A percentile compares a stretch with the other conserved stretches of the same genome.
Conservation (phyloP, 1,140 invertebrate genomes). For the Stegodyphus dumicola region DNA sequence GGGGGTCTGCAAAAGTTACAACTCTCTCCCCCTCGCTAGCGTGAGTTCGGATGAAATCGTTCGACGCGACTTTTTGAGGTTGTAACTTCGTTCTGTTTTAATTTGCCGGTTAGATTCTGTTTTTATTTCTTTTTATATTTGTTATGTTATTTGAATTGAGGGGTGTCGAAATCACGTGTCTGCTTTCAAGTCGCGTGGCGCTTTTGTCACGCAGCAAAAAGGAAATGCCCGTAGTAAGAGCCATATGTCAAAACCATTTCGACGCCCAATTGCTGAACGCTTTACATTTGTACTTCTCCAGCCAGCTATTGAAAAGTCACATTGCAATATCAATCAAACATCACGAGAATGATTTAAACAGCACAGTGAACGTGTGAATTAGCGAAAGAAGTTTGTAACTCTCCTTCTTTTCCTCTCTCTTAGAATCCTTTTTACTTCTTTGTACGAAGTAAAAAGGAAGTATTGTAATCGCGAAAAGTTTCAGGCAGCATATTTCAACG, state of each 20-base stretch:
- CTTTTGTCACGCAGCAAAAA: constrained; percentile 9
- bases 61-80: constrained; percentile 16
- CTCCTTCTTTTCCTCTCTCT: no score
- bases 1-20: background rate
- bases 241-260: background rate
- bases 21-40: background rate
- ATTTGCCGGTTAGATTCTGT: constrained; percentile 16
- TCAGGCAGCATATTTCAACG: no score
- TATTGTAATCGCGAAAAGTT: no score
- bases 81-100: constrained; percentile 30
- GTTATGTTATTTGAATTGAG: constrained; percentile 17
- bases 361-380: no score
- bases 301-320: no score
- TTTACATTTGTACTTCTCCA: no score
- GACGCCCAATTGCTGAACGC: background rate
- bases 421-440: no score
- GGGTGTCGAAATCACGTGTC: constrained; percentile 37
- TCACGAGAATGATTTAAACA: no score
- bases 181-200: constrained; percentile 6
- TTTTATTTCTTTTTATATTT: constrained; percentile 4
- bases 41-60: background rate
- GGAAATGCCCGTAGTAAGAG: background rate
- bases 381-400: no score
- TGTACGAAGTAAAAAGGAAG: no score
- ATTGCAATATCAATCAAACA: no score